Conservation (phyloP, 2,797 vertebrate species). For the Parambassis ranga region DNA sequence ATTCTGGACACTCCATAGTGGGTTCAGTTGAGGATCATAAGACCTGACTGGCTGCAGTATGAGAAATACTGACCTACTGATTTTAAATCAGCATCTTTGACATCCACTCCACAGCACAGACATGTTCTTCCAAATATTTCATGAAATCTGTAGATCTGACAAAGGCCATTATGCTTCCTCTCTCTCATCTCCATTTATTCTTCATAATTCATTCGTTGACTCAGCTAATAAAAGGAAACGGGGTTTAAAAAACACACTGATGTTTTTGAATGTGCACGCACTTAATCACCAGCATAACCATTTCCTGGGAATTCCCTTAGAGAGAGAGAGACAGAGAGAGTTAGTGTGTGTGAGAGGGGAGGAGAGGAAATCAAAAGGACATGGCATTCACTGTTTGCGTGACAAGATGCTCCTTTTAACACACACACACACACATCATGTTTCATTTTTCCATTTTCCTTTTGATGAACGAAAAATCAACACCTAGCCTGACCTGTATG, state of each 20-base stretch:
- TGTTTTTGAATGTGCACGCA: slow-evolving; percentile 47
- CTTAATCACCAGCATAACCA: slow-evolving; percentile 57
- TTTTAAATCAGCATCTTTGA: too few relatives aligned
- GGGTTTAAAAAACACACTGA: background rate
- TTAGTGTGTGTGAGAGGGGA: slow-evolving; percentile 12
- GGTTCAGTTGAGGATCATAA: too few relatives aligned
- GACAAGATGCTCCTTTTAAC: slow-evolving; percentile 23
- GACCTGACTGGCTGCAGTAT: too few relatives aligned
- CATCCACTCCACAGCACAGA: too few relatives aligned
- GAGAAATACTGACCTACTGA: too few relatives aligned
- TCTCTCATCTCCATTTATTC: background rate
- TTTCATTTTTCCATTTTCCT: too few relatives aligned
- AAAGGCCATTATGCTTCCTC: fast-evolving
- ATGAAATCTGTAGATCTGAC: too few relatives aligned
- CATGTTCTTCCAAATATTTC: background rate
- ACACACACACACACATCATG: background rate
- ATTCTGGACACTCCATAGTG: too few relatives aligned
- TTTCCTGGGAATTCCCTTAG: slow-evolving; percentile 70
- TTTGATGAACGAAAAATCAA: too few relatives aligned
- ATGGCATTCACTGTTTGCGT: slow-evolving; percentile 30
- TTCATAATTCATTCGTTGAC: slow-evolving; percentile 16
- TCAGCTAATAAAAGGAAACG: background rate
- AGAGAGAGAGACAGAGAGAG: slow-evolving; percentile 23
- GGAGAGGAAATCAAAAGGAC: slow-evolving; percentile 45
- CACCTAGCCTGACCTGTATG: too few relatives aligned